Evolutionary conservation across 2,888 invertebrate species (phyloP).

Genomic region (Drosophila leonis): DNA sequence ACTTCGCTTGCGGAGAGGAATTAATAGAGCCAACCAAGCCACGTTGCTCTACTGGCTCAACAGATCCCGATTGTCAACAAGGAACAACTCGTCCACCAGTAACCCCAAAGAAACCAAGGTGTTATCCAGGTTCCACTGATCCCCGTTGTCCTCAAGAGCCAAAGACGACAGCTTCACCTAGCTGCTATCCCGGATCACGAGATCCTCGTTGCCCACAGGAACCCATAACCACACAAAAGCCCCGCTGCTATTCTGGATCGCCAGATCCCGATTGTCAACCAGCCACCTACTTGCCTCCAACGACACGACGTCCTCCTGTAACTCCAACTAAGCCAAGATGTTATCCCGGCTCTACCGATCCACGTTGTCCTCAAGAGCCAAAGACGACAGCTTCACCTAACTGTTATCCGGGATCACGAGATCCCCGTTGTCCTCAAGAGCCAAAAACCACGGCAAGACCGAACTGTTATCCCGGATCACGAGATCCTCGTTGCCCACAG

Average conservation of each 20-base stretch:
- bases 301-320: slow-evolving; percentile 1
- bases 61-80: slow-evolving; percentile 17
- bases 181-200: slow-evolving; percentile 8
- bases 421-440: slow-evolving; percentile 19
- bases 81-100: background rate
- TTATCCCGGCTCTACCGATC: slow-evolving; percentile 83
- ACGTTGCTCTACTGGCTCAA: slow-evolving; percentile 73
- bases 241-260: slow-evolving; percentile 77
- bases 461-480: slow-evolving; percentile 77
- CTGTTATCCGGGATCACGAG: slow-evolving; percentile 26
- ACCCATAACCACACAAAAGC: background rate
- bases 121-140: slow-evolving; percentile 72
- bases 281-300: slow-evolving; percentile 49
- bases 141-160: slow-evolving; percentile 11
- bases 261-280: slow-evolving; percentile 69
- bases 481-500: slow-evolving; percentile 21
- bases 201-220: slow-evolving; percentile 15
- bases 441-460: slow-evolving; percentile 5
- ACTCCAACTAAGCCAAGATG: slow-evolving; percentile 60
- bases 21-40: slow-evolving; percentile 23
- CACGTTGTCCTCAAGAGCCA: slow-evolving; percentile 26
- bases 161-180: background rate
- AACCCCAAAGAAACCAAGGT: background rate
- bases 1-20: slow-evolving; percentile 62
- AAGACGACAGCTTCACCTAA: background rate